These are phyloP conservation scores for Drosophila diplacantha DNA, from an alignment of 2,888 invertebrate species.

Conservation along the genomic window DNA sequence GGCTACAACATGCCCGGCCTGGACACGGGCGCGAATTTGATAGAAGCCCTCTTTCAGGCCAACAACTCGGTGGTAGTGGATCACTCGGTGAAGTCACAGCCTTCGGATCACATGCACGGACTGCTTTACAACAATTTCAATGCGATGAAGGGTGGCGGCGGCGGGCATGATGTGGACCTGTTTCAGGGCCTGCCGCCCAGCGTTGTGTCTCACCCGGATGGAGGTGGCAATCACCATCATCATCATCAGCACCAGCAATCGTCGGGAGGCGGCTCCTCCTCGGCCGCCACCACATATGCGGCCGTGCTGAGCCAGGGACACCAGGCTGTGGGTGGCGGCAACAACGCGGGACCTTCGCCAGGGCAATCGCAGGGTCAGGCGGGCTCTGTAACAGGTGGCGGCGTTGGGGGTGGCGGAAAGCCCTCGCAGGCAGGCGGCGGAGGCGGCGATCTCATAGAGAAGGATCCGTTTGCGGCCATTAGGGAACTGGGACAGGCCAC, in stretches of 20 bases:
- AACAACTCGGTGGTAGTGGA: constrained; percentile 58
- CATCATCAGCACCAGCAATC: constrained; percentile 44
- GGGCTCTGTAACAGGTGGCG: constrained; percentile 11
- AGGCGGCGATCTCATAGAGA: constrained; percentile 66
- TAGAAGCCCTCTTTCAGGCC: constrained; percentile 75
- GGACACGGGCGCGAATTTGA: constrained; percentile 71
- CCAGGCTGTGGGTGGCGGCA: constrained; percentile 19
- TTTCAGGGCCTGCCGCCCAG: constrained; percentile 58
- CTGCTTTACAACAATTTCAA: constrained; percentile 73
- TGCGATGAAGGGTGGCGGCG: constrained; percentile 61
- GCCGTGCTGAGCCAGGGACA: constrained; percentile 77
- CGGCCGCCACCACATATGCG: constrained; percentile 76
- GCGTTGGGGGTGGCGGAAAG: constrained; percentile 31
- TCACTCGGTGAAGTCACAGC: constrained; percentile 47
- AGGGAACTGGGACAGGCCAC: constrained; percentile 79
- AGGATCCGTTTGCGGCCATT: constrained; percentile 79
- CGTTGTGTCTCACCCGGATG: constrained; percentile 46
- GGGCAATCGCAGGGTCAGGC: constrained; percentile 33
- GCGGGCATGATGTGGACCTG: constrained; percentile 71
- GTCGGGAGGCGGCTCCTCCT: constrained; percentile 15
- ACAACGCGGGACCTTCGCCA: constrained; percentile 16
- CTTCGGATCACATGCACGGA: constrained; percentile 60
- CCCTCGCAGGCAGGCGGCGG: constrained; percentile 45
- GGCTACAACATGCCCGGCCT: constrained; percentile 60
- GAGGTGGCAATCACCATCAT: constrained; percentile 18